Percentiles rank a stretch among this genome's conserved stretches.
Conservation (phyloP, 2,888 invertebrate species). For the Diaphora mendica region DNA sequence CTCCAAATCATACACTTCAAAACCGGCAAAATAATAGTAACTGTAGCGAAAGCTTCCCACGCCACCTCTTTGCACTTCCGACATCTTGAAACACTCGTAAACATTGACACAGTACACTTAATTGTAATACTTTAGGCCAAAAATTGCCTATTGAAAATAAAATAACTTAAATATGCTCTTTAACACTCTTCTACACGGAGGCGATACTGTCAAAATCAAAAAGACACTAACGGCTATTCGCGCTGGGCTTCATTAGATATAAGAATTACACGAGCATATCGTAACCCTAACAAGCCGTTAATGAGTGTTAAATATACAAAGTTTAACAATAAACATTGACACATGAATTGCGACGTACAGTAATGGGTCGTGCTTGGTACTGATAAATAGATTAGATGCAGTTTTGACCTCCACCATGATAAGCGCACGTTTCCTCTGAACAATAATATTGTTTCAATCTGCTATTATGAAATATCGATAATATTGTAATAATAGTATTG, state of each 20-base stretch:
- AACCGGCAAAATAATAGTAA: slow-evolving; percentile 78
- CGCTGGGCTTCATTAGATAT: slow-evolving; percentile 7
- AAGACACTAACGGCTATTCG: background rate
- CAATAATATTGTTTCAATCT: background rate
- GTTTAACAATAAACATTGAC: slow-evolving; percentile 52
- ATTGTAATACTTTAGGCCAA: background rate
- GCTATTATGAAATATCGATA: background rate
- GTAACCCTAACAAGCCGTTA: slow-evolving; percentile 48
- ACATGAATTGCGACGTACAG: slow-evolving; percentile 57
- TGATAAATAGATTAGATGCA: slow-evolving; percentile 47
- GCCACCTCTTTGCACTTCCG: slow-evolving; percentile 70
- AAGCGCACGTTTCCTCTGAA: slow-evolving; percentile 1
- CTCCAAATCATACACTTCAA: slow-evolving; percentile 81
- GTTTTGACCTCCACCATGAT: slow-evolving; percentile 41
- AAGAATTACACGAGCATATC: slow-evolving; percentile 37
- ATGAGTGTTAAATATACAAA: slow-evolving; percentile 58
- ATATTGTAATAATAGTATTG: background rate
- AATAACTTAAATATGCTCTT: background rate
- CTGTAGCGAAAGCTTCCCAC: slow-evolving; percentile 73
- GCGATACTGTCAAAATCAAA: background rate
- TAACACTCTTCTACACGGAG: background rate
- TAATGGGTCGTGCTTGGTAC: slow-evolving; percentile 39
- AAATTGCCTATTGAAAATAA: background rate
- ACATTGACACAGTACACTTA: slow-evolving; percentile 65
- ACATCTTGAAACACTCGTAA: slow-evolving; percentile 58